phyloP scores from a whole-genome alignment of 2,888 invertebrate species.

The Oligia strigilis region DNA sequence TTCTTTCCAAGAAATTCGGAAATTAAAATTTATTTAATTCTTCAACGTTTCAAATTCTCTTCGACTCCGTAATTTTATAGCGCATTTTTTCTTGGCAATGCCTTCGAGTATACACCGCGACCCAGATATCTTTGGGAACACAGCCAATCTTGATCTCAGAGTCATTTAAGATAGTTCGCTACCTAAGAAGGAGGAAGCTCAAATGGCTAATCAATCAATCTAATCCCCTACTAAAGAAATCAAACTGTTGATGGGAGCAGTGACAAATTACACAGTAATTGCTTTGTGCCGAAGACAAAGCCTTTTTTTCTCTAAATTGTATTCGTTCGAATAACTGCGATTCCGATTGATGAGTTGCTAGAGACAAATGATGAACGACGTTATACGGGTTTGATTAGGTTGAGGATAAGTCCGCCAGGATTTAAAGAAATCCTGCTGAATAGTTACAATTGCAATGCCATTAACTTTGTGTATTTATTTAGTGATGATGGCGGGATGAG shows the following conservation, averaged over 20 bases:
- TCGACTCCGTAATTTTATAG: slow-evolving; percentile 46
- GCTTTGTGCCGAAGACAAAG: slow-evolving; percentile 82
- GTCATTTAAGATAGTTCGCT: slow-evolving; percentile 65
- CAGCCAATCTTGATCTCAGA: slow-evolving; percentile 67
- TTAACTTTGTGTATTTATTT: background rate
- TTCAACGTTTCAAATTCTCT: slow-evolving; percentile 45
- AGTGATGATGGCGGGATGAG: background rate
- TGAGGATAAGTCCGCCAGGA: slow-evolving; percentile 44
- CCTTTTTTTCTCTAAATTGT: slow-evolving; percentile 79
- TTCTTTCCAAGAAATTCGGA: background rate
- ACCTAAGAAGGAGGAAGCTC: slow-evolving; percentile 62
- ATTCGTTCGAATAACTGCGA: slow-evolving; percentile 81
- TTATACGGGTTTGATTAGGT: slow-evolving; percentile 75
- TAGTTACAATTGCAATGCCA: background rate
- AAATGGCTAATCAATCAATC: slow-evolving; percentile 83
- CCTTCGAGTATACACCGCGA: slow-evolving; percentile 49
- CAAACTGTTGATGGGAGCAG: slow-evolving; percentile 78
- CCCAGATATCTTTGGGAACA: slow-evolving; percentile 66
- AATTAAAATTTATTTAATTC: slow-evolving; percentile 2
- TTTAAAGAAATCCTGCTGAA: background rate
- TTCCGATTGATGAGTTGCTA: slow-evolving; percentile 85
- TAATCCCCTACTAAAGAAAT: slow-evolving; percentile 82
- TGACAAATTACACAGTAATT: slow-evolving; percentile 89
- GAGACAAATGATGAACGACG: slow-evolving; percentile 82
- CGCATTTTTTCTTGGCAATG: slow-evolving; percentile 67